phyloP scores from a whole-genome alignment of 2,888 invertebrate species.

The Gortyna flavago region DNA sequence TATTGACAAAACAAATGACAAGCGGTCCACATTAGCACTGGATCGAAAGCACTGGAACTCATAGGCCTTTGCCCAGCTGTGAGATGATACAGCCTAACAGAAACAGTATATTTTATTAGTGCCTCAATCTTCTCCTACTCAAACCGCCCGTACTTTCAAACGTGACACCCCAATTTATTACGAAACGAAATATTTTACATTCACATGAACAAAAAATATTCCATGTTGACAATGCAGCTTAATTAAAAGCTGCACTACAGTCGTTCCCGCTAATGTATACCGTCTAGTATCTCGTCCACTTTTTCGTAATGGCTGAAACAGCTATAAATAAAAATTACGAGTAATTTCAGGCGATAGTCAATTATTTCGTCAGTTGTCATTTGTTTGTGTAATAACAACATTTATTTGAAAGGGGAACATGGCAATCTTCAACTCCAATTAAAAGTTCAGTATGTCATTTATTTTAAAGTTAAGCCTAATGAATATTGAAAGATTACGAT shows the following conservation, averaged over 20 bases:
- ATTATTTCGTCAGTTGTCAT: conserved; percentile 16
- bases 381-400: conserved; percentile 5
- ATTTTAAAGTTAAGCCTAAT: conserved; percentile 29
- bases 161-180: conserved; percentile 4
- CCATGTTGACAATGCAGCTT: conserved; percentile 38
- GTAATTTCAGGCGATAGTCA: conserved; percentile 16
- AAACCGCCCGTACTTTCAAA: background rate
- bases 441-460: conserved; percentile 22
- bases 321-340: conserved; percentile 47
- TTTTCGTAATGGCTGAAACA: conserved; percentile 46
- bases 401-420: background rate
- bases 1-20: background rate
- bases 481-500: conserved; percentile 38
- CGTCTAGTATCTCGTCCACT: conserved; percentile 25
- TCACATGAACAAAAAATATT: conserved; percentile 13
- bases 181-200: conserved; percentile 6
- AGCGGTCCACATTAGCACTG: background rate
- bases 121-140: background rate
- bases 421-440: background rate
- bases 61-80: background rate
- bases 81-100: background rate
- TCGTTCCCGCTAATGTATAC: conserved; percentile 48
- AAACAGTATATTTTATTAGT: background rate
- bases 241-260: conserved; percentile 43
- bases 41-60: background rate